Evolutionary conservation across 53 echinoderm and acorn worm species (phyloP).

Genomic region (Holothuria scabra): DNA sequence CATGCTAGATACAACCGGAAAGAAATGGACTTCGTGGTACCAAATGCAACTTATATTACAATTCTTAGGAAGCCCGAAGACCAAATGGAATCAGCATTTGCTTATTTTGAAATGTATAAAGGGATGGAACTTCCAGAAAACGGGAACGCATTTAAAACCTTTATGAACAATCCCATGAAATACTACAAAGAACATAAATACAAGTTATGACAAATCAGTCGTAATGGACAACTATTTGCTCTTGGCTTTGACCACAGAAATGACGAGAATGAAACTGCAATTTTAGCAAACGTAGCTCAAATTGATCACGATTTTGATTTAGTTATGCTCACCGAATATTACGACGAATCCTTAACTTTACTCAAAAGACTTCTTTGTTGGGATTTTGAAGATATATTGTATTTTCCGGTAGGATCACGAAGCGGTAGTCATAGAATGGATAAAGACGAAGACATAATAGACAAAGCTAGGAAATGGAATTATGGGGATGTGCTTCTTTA

Average conservation of each 20-base stretch:
- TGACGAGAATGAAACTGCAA: slow-evolving; percentile 32
- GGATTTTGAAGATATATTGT: slow-evolving; percentile 60
- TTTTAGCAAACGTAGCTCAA: slow-evolving; percentile 27
- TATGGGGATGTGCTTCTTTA: slow-evolving; percentile 49
- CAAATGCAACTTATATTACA: no score
- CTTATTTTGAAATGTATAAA: no score
- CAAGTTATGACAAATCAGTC: background rate
- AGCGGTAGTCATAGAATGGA: slow-evolving; percentile 35
- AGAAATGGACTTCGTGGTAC: no score
- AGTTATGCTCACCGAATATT: slow-evolving; percentile 69
- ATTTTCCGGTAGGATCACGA: slow-evolving; percentile 52
- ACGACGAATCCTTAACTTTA: slow-evolving; percentile 59
- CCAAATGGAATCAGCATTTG: no score
- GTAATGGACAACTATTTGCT: slow-evolving; percentile 68
- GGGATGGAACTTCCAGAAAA: background rate
- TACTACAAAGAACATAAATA: slow-evolving; percentile 26
- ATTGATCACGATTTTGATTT: slow-evolving; percentile 65
- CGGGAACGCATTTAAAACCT: slow-evolving; percentile 35
- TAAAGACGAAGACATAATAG: slow-evolving; percentile 9
- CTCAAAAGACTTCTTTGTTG: slow-evolving; percentile 65
- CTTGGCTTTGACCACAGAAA: slow-evolving; percentile 57
- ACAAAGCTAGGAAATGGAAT: slow-evolving; percentile 52
- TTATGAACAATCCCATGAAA: slow-evolving; percentile 36
- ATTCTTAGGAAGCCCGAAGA: no score
- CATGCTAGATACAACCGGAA: no score